Evolutionary conservation across 1,140 invertebrate genomes (phyloP), one percentile per base, ranked within the genome.

Genomic region (Lineus longissimus): DNA sequence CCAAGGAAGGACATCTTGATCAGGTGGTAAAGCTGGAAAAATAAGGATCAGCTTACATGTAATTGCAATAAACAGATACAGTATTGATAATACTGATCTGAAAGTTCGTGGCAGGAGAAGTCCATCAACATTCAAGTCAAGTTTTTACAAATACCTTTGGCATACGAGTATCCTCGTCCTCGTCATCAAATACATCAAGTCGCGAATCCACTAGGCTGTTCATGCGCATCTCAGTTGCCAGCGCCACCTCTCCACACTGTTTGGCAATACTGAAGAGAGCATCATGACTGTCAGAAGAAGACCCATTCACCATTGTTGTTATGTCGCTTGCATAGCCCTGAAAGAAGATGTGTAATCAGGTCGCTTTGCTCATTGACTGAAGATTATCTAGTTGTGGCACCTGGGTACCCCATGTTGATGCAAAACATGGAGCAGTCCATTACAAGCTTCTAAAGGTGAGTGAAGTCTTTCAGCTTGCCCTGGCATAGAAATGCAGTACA

Each of bases 281-380:
- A 7, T 74, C 73, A 19, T 61, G 54, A 2, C 77, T 56, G 47
- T 76, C 71, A 19, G 60, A 47, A 2, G 67, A 65, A 11, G 72
- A 72, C 25, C 76, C 73, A 27, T 71, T 62, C 15, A 78, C 65
- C 51, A 79, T 61, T 47, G 68, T 74, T 23, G 67, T 69, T 23
- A 78, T 71, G 45, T 74, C 69, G 60, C 66, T 71, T 55, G 76
- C 75, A 73, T 71, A 78, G 4, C 73, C 77, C 75, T 78, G 56
- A 29, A 55, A 54, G 43, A 15, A 36, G 19, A 64, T 55, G 27
- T 11, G 19, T n/a, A n/a, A n/a, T n/a, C n/a, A n/a, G n/a, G n/a
- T n/a, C n/a, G n/a, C n/a, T n/a, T n/a, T n/a, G n/a, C n/a, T n/a
- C n/a, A n/a, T n/a, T n/a, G n/a, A n/a, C n/a, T n/a, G n/a, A n/a